Percentiles rank a stretch among this genome's conserved stretches.
These are phyloP conservation scores for Lepidochrysops patricia DNA, from an alignment of 2,888 invertebrate genomes.

Conservation along the genomic window DNA sequence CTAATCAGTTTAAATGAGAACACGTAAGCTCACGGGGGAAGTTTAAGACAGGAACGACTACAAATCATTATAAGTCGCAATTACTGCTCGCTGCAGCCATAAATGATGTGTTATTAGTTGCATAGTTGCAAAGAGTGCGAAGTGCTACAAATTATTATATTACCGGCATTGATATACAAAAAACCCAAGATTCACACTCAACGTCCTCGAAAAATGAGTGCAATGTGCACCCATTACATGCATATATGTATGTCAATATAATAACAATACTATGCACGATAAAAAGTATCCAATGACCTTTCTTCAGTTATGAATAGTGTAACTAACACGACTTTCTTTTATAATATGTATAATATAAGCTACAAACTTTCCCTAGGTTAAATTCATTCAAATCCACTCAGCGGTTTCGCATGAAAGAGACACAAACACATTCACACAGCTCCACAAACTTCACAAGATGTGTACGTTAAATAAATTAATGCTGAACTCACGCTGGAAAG, in stretches of 20 bases:
- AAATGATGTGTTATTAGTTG: conserved; percentile 57
- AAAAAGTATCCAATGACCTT: no score
- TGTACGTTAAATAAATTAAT: neutral
- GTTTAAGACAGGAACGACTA: conserved; percentile 43
- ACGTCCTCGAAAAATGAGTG: no score
- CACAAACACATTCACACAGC: neutral
- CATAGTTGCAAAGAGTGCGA: conserved; percentile 56
- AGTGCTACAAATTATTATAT: conserved; percentile 29
- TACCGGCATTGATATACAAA: no score
- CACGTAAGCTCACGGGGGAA: conserved; percentile 31
- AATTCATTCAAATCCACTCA: no score
- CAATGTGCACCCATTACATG: no score
- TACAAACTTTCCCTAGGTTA: no score
- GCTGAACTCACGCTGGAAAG: neutral
- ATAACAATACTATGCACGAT: no score
- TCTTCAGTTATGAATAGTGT: no score
- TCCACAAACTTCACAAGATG: neutral
- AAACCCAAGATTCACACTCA: no score
- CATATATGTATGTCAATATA: no score
- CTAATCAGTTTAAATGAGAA: conserved; percentile 23
- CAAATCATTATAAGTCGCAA: conserved; percentile 67
- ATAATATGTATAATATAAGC: no score
- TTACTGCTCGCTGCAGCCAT: conserved; percentile 47
- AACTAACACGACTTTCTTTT: no score
- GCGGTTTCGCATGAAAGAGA: neutral